Conservation (phyloP, 2,797 vertebrate species). For the Malurus splendens region DNA sequence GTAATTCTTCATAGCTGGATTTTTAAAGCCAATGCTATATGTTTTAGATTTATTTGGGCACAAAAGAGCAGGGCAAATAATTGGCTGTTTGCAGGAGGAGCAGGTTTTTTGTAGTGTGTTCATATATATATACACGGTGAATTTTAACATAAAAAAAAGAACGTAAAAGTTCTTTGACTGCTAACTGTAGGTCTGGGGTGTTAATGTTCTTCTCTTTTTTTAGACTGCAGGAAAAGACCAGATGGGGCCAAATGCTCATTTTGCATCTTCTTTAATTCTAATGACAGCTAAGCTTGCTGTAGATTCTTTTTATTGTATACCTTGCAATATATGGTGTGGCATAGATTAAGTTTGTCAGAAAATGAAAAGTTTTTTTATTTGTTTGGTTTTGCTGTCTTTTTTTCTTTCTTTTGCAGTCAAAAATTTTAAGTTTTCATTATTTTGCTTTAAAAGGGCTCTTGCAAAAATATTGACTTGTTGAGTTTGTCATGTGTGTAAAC, state of each 20-base stretch:
- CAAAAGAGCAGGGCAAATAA: not conserved
- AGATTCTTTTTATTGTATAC: not conserved
- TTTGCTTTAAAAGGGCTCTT: not conserved
- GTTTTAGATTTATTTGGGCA: not conserved
- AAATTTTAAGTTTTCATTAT: not conserved
- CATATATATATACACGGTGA: fast-evolving
- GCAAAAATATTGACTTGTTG: not conserved
- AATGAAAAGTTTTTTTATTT: not conserved
- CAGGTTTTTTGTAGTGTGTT: fast-evolving
- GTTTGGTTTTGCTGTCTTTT: not conserved
- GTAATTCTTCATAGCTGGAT: not conserved
- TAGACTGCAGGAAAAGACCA: not conserved
- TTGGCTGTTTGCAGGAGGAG: not conserved
- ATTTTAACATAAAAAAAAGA: not conserved
- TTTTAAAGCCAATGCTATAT: not conserved
- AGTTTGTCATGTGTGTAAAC: not conserved
- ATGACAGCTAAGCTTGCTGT: not conserved
- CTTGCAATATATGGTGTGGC: not conserved
- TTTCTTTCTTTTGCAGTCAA: not conserved
- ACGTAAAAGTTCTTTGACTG: not conserved
- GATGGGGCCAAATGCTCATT: not conserved
- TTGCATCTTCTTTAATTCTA: not conserved
- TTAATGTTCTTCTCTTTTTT: not conserved
- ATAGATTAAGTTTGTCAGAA: not conserved
- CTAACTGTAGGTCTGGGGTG: not conserved